Evolutionary conservation across 2,797 vertebrate species (phyloP).

Genomic region (Channa striata): DNA sequence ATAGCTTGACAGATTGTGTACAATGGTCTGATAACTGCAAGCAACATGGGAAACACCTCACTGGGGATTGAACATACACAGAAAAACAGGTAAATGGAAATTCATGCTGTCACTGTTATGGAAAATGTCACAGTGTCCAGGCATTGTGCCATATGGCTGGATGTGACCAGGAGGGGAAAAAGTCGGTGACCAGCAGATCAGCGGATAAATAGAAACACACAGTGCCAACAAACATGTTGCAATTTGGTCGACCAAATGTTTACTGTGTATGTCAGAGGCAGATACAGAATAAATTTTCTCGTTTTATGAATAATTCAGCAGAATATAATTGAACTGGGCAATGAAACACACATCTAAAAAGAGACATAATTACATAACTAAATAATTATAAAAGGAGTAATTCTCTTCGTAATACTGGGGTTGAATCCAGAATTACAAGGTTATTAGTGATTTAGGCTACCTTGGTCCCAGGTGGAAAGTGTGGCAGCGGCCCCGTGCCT

Average conservation of each 20-base stretch:
- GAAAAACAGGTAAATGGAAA: slow-evolving; percentile 70
- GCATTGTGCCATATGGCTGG: slow-evolving; percentile 78
- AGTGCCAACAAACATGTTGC: slow-evolving; percentile 72
- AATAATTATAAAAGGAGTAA: slow-evolving; percentile 18
- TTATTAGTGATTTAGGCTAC: slow-evolving; percentile 67
- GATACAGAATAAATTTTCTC: slow-evolving; percentile 57
- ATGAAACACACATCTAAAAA: slow-evolving; percentile 54
- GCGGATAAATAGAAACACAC: slow-evolving; percentile 54
- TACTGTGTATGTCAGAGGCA: slow-evolving; percentile 65
- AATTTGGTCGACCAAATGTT: slow-evolving; percentile 80
- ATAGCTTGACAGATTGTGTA: slow-evolving; percentile 55
- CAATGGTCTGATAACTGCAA: slow-evolving; percentile 47
- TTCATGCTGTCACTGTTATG: slow-evolving; percentile 74
- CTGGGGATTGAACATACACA: slow-evolving; percentile 14
- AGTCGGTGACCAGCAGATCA: slow-evolving; percentile 62
- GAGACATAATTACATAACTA: slow-evolving; percentile 39
- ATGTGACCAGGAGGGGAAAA: slow-evolving; percentile 55
- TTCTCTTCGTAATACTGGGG: not conserved
- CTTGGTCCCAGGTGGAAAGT: slow-evolving; percentile 89
- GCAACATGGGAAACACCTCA: slow-evolving; percentile 53
- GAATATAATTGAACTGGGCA: slow-evolving; percentile 60
- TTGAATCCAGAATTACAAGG: not conserved
- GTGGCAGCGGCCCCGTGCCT: slow-evolving; percentile 84
- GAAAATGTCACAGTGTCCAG: slow-evolving; percentile 77
- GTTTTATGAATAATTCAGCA: slow-evolving; percentile 69